Evolutionary conservation across 2,113 vertebrate species (phyloP).

Genomic region (Gracilinanus agilis): DNA sequence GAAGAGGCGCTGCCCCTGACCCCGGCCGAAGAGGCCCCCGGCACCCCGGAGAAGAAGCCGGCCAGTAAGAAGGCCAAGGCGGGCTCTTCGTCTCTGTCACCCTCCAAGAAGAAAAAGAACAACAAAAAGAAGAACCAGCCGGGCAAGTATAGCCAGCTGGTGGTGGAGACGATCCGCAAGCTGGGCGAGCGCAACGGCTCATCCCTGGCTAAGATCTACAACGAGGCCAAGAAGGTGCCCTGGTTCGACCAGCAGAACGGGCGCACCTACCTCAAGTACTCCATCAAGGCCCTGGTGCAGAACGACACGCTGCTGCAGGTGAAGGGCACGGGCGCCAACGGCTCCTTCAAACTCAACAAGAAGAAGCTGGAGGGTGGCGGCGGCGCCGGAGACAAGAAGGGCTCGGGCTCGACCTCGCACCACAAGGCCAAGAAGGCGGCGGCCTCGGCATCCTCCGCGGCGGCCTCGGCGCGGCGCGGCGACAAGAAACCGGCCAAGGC

Average conservation of each 20-base stretch:
- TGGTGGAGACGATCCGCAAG: constrained; percentile 89
- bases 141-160: constrained; percentile 91
- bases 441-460: constrained; percentile 55
- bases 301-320: constrained; percentile 93
- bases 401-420: constrained; percentile 58
- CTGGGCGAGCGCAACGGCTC: constrained; percentile 90
- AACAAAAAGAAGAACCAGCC: constrained; percentile 91
- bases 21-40: constrained; percentile 80
- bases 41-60: constrained; percentile 69
- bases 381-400: constrained; percentile 66
- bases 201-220: constrained; percentile 90
- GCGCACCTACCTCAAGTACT: constrained; percentile 91
- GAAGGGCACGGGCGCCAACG: constrained; percentile 92
- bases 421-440: constrained; percentile 74
- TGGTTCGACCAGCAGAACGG: constrained; percentile 94
- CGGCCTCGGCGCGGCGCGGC: constrained; percentile 64
- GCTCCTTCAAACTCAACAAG: constrained; percentile 91
- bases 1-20: constrained; percentile 85
- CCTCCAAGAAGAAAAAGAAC: constrained; percentile 84
- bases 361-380: constrained; percentile 87
- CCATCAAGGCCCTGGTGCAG: constrained; percentile 91
- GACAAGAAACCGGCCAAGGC: constrained; percentile 79
- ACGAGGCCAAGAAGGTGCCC: constrained; percentile 89
- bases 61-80: constrained; percentile 79
- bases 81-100: constrained; percentile 63